Conservation (phyloP, 2,797 vertebrate genomes). For the Centroberyx gerrardi region DNA sequence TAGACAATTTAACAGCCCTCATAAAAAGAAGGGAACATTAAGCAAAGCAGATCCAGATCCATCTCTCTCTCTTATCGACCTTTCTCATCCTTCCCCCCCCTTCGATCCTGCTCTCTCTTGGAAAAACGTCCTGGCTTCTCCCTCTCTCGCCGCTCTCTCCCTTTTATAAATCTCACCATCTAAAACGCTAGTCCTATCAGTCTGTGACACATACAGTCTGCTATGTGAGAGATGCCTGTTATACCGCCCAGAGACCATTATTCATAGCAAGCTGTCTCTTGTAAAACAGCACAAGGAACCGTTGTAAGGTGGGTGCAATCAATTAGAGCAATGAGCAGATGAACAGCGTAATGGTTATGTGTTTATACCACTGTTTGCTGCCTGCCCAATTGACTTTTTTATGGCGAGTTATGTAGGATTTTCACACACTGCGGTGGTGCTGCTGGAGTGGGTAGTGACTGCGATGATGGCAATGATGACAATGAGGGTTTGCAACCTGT, state of each 20-base stretch:
- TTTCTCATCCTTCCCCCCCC: constrained; percentile 30
- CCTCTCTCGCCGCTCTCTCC: constrained; percentile 21
- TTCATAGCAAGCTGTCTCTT: constrained; percentile 72
- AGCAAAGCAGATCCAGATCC: constrained; percentile 68
- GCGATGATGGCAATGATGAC: constrained; percentile 25
- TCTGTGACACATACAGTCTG: constrained; percentile 51
- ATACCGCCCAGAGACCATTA: constrained; percentile 56
- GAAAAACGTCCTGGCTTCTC: constrained; percentile 5
- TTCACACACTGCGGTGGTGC: background rate
- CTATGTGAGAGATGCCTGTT: constrained; percentile 58
- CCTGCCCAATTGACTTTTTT: constrained; percentile 41
- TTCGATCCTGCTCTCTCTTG: constrained; percentile 32
- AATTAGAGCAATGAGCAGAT: constrained; percentile 64
- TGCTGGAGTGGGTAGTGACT: background rate
- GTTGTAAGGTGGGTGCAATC: constrained; percentile 58
- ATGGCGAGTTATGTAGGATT: constrained; percentile 16
- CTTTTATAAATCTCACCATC: constrained; percentile 41
- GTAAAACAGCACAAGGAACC: constrained; percentile 66
- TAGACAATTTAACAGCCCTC: constrained; percentile 71
- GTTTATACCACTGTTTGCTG: constrained; percentile 47
- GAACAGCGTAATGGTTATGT: constrained; percentile 21
- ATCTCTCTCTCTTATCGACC: constrained; percentile 54
- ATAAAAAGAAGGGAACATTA: constrained; percentile 74
- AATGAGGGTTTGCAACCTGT: background rate
- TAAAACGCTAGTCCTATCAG: constrained; percentile 40